These are phyloP conservation scores for Intellagama lesueurii DNA, from an alignment of 2,797 vertebrate species.

Conservation along the genomic window DNA sequence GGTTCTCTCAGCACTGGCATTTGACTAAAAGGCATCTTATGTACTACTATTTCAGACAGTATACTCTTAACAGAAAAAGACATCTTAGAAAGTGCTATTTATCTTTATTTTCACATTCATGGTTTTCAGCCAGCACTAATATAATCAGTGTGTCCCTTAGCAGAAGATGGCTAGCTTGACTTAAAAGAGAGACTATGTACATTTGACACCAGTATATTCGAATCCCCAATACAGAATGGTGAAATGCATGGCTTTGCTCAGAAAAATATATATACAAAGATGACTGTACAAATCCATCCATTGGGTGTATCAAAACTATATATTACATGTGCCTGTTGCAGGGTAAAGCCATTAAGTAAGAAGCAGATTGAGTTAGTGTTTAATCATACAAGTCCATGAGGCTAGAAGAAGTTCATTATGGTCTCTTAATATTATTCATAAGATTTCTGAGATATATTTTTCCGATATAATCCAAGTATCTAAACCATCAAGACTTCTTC, in stretches of 20 bases:
- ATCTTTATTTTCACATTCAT: slow-evolving; percentile 18
- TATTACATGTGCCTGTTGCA: background rate
- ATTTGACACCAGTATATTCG: background rate
- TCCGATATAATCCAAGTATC: background rate
- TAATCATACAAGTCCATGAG: background rate
- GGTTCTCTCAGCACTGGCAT: too few species aligned
- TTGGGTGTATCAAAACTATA: background rate
- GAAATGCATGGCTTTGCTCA: background rate
- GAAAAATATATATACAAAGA: slow-evolving; percentile 6
- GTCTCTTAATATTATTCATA: background rate
- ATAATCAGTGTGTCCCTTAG: background rate
- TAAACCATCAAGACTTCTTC: background rate
- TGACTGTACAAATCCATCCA: slow-evolving; percentile 6
- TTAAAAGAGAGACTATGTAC: background rate
- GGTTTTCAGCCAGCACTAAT: background rate
- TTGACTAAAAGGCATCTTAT: too few species aligned
- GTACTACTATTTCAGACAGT: background rate
- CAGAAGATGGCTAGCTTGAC: background rate
- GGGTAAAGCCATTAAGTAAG: background rate
- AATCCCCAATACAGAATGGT: background rate
- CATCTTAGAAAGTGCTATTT: slow-evolving; percentile 24
- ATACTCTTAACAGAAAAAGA: background rate
- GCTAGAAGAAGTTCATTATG: background rate
- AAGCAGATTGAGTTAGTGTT: background rate
- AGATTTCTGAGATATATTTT: background rate